Percentiles rank a stretch among this genome's conserved stretches.
phyloP scores from a whole-genome alignment of 2,113 vertebrate genomes.

The Scolopax mira region DNA sequence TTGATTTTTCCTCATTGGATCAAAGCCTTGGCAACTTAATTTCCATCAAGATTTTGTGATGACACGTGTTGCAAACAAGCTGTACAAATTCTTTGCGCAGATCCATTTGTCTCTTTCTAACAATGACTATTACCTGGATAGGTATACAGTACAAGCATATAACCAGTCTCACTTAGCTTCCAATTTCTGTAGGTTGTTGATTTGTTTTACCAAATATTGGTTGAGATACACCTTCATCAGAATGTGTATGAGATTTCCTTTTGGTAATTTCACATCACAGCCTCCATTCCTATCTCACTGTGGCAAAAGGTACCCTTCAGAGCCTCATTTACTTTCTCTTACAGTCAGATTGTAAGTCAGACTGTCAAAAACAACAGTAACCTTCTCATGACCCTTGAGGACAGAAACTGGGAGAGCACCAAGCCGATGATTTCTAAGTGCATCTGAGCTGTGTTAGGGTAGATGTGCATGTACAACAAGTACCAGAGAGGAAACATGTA shows the following conservation, averaged over 20 bases:
- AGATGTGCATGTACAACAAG: neutral
- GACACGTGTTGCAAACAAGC: slow-evolving; percentile 31
- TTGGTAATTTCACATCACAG: neutral
- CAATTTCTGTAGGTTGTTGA: neutral
- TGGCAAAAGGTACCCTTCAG: neutral
- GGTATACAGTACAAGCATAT: neutral
- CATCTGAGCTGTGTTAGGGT: neutral
- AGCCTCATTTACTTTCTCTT: neutral
- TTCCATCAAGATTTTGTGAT: slow-evolving; percentile 54
- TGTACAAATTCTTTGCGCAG: neutral
- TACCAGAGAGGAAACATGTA: neutral
- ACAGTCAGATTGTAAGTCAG: too few species aligned
- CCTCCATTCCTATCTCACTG: neutral
- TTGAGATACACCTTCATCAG: neutral
- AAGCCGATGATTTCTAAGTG: neutral
- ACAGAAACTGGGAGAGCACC: neutral
- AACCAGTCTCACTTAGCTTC: neutral
- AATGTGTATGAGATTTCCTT: neutral
- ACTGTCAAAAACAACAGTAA: neutral
- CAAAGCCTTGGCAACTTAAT: slow-evolving; percentile 20
- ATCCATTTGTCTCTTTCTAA: neutral
- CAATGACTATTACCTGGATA: neutral
- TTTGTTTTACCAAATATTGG: neutral
- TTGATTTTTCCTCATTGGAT: slow-evolving; percentile 49
- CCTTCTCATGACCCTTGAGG: neutral